Conservation (phyloP, 2,797 vertebrate genomes). For the Phoxinus dragarum region DNA sequence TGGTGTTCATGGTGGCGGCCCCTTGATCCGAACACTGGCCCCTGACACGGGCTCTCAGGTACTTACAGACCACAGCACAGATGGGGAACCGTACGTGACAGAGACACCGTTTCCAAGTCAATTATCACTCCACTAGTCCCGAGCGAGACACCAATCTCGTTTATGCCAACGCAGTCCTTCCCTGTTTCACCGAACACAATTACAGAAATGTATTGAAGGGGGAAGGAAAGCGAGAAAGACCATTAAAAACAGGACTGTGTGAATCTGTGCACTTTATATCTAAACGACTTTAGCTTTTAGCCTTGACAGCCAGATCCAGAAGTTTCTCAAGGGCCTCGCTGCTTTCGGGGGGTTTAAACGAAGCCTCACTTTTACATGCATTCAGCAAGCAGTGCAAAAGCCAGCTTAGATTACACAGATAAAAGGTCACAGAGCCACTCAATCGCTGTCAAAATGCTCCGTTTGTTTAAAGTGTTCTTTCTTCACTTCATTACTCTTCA, state of each 20-base stretch:
- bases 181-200: slow-evolving; percentile 68
- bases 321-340: neutral
- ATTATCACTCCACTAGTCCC: slow-evolving; percentile 73
- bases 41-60: slow-evolving; percentile 61
- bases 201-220: slow-evolving; percentile 41
- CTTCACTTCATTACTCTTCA: slow-evolving; percentile 52
- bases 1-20: slow-evolving; percentile 66
- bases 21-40: slow-evolving; percentile 69
- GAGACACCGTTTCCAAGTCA: slow-evolving; percentile 72
- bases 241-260: slow-evolving; percentile 15
- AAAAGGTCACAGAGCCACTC: slow-evolving; percentile 48
- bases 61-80: slow-evolving; percentile 46
- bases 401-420: slow-evolving; percentile 48
- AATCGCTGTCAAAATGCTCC: slow-evolving; percentile 32
- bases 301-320: slow-evolving; percentile 6
- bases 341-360: neutral
- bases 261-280: slow-evolving; percentile 17
- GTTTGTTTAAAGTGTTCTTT: slow-evolving; percentile 42
- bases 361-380: slow-evolving; percentile 5
- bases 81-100: slow-evolving; percentile 49
- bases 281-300: slow-evolving; percentile 8
- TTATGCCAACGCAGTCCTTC: slow-evolving; percentile 71
- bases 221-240: slow-evolving; percentile 1
- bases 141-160: slow-evolving; percentile 64
- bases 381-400: slow-evolving; percentile 15